These are phyloP conservation scores for Lophotriccus pileatus DNA, from an alignment of 2,797 vertebrate species.

Conservation along the genomic window DNA sequence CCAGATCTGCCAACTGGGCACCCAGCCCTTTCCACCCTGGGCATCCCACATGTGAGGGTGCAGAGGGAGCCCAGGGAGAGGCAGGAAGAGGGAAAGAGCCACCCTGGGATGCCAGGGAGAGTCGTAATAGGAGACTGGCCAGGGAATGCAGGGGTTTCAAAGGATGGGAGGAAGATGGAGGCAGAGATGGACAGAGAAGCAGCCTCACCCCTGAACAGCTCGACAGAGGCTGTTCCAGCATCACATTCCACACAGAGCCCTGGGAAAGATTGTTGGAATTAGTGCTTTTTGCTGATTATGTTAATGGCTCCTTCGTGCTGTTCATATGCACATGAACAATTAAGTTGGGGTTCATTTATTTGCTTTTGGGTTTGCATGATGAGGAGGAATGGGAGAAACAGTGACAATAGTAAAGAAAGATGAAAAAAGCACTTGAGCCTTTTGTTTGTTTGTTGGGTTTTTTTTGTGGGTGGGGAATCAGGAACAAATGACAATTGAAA, in stretches of 20 bases:
- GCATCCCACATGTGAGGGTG: background rate
- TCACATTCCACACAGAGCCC: background rate
- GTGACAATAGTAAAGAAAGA: background rate
- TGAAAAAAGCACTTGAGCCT: background rate
- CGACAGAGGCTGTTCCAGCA: background rate
- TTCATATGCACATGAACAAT: slow-evolving; percentile 40
- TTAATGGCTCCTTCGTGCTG: slow-evolving; percentile 48
- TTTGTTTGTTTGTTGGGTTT: too few species aligned
- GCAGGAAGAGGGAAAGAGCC: background rate
- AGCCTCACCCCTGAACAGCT: background rate
- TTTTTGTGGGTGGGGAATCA: background rate
- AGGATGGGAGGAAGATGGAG: background rate
- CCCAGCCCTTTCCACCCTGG: background rate
- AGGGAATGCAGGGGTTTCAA: background rate
- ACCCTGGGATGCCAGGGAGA: background rate
- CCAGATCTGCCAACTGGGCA: slow-evolving; percentile 10
- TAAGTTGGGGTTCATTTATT: slow-evolving; percentile 37
- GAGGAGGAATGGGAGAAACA: background rate
- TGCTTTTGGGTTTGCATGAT: background rate
- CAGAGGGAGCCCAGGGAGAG: background rate
- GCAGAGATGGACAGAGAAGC: background rate
- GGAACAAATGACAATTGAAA: background rate
- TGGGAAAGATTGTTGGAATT: slow-evolving; percentile 4
- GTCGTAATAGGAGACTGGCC: fast-evolving
- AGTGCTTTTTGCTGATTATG: slow-evolving; percentile 52